phyloP scores from a whole-genome alignment of 2,797 vertebrate genomes.

The Paguma larvata region DNA sequence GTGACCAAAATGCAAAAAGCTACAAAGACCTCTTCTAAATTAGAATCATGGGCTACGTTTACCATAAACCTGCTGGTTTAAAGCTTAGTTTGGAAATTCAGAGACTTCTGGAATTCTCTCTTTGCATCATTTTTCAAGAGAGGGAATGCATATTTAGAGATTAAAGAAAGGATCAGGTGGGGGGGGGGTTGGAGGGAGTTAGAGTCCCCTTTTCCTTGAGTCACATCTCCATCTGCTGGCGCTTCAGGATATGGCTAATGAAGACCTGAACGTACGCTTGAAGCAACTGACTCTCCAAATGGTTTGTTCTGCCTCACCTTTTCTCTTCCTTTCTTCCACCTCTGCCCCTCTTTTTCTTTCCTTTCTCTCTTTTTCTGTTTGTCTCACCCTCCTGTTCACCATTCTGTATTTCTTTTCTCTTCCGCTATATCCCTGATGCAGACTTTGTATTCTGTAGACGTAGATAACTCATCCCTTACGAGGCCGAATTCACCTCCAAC shows the following conservation, averaged over 20 bases:
- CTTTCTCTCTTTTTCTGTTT: background rate
- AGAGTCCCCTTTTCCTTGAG: constrained; percentile 18
- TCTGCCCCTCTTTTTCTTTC: background rate
- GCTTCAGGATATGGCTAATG: constrained; percentile 3
- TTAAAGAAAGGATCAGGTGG: background rate
- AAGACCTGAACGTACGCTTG: background rate
- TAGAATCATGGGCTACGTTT: constrained; percentile 3
- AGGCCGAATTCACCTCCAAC: background rate
- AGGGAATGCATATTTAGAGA: background rate
- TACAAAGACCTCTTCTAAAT: background rate
- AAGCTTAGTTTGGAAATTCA: constrained; percentile 19
- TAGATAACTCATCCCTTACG: background rate
- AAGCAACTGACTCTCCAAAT: background rate
- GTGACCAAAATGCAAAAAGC: background rate
- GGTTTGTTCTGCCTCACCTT: background rate
- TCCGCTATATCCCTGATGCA: background rate
- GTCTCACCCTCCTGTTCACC: background rate
- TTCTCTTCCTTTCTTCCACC: background rate
- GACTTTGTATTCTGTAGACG: background rate
- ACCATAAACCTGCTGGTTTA: background rate
- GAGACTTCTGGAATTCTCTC: background rate
- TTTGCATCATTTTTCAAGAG: constrained; percentile 17
- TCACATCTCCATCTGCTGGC: constrained; percentile 78
- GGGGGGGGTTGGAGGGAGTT: accelerated
- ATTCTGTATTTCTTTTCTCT: background rate